A percentile compares a stretch with the other conserved stretches of the same genome.
Evolutionary conservation across 2,113 vertebrate genomes (phyloP).

Genomic region (Nothocercus nigrocapillus): DNA sequence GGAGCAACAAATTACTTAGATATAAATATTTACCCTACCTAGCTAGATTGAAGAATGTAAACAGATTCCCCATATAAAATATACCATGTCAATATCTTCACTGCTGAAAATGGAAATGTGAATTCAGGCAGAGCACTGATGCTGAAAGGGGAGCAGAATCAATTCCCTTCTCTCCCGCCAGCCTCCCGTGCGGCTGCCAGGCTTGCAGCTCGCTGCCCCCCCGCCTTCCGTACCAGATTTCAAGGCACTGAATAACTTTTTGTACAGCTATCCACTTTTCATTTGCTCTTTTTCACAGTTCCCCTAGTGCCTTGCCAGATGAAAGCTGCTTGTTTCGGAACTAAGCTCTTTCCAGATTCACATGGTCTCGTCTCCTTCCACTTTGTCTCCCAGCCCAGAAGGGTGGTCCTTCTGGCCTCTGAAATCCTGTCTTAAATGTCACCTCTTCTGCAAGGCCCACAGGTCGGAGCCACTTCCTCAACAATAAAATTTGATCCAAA

Average conservation of each 20-base stretch:
- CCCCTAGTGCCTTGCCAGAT: background rate
- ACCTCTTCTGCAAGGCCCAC: background rate
- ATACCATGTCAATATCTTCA: conserved; percentile 49
- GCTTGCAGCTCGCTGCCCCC: background rate
- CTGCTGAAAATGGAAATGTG: conserved; percentile 42
- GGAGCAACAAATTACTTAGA: conserved; percentile 3
- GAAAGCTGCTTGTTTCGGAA: background rate
- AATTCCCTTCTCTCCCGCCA: conserved; percentile 29
- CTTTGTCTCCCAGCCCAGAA: background rate
- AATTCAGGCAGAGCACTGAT: conserved; percentile 34
- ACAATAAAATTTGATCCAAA: background rate
- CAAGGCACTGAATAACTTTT: conserved; percentile 5
- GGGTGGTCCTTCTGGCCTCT: background rate
- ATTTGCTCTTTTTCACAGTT: background rate
- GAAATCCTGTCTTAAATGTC: background rate
- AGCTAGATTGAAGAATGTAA: conserved; percentile 32
- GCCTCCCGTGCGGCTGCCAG: background rate
- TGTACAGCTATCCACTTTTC: background rate
- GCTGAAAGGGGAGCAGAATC: conserved; percentile 45
- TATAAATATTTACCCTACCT: conserved; percentile 49
- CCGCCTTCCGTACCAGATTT: background rate
- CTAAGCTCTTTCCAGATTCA: background rate
- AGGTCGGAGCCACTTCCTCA: background rate
- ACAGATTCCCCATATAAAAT: conserved; percentile 10
- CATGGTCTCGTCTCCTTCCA: background rate